Percentiles rank a stretch among this genome's conserved stretches.
These are phyloP conservation scores for Cardiocondyla obscurior DNA, from an alignment of 1,140 invertebrate species.

Conservation along the genomic window DNA sequence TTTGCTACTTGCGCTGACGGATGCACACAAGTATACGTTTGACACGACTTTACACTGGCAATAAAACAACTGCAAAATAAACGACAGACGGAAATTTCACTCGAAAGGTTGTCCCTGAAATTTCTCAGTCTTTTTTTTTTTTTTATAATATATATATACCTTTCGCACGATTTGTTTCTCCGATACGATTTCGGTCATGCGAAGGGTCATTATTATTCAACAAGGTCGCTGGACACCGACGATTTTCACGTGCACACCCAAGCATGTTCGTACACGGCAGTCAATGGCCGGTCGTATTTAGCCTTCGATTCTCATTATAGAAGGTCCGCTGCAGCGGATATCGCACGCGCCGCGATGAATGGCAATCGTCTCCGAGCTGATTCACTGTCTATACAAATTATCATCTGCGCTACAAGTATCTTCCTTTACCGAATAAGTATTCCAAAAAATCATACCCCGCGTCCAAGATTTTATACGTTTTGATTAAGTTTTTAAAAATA, in stretches of 20 bases:
- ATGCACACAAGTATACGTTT: background rate
- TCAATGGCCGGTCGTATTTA: conserved; percentile 74
- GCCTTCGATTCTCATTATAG: conserved; percentile 66
- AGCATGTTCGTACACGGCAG: conserved; percentile 59
- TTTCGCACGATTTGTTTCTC: background rate
- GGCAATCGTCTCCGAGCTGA: conserved; percentile 53
- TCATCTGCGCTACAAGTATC: background rate
- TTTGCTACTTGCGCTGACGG: background rate
- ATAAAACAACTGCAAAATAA: conserved; percentile 10
- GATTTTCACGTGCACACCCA: conserved; percentile 54
- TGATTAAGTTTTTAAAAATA: too few species aligned
- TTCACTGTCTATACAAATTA: conserved; percentile 27
- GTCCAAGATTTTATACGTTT: background rate
- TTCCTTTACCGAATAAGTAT: background rate
- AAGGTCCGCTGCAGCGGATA: conserved; percentile 71
- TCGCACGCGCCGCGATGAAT: conserved; percentile 63
- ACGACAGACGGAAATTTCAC: conserved; percentile 16
- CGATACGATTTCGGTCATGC: conserved; percentile 4
- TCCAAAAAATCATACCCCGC: background rate
- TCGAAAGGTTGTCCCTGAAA: conserved; percentile 17
- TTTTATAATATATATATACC: too few species aligned
- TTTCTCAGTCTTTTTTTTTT: background rate
- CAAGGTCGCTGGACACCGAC: conserved; percentile 15
- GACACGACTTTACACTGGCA: background rate
- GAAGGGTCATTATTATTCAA: conserved; percentile 42